phyloP scores from a whole-genome alignment of 2,888 invertebrate species.

The Scaeva pyrastri region DNA sequence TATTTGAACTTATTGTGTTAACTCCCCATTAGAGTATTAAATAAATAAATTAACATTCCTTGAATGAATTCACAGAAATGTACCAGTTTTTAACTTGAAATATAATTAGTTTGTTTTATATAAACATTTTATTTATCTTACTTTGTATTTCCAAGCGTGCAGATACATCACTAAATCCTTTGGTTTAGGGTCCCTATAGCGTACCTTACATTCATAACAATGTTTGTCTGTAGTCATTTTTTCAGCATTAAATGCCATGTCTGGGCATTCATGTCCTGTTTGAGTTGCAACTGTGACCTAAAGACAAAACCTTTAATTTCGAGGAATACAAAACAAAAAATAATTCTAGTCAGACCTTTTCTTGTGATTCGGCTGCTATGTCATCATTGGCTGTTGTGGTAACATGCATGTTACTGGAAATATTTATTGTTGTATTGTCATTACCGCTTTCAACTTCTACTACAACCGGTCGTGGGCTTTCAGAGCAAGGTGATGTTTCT shows the following conservation, averaged over 20 bases:
- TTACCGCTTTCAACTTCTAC: conserved; percentile 79
- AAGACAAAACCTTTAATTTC: background rate
- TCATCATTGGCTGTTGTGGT: conserved; percentile 17
- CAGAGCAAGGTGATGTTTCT: conserved; percentile 90
- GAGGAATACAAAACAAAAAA: background rate
- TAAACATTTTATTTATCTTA: conserved; percentile 83
- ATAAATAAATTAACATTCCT: no score
- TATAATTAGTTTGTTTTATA: background rate
- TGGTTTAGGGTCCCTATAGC: conserved; percentile 95
- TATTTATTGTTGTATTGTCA: conserved; percentile 80
- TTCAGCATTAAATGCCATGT: conserved; percentile 87
- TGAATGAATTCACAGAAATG: no score
- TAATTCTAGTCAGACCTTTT: conserved; percentile 51
- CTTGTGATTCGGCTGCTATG: conserved; percentile 56
- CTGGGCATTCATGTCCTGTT: conserved; percentile 91
- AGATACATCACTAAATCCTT: conserved; percentile 97
- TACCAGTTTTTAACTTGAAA: background rate
- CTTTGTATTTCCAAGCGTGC: conserved; percentile 97
- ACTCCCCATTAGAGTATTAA: no score
- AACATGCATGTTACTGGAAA: conserved; percentile 34
- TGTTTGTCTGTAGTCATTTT: conserved; percentile 92
- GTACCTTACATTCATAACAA: conserved; percentile 96
- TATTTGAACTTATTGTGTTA: no score
- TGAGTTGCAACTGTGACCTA: conserved; percentile 93
- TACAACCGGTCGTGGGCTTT: conserved; percentile 84